Percentiles rank a stretch among this genome's conserved stretches.
phyloP scores from a whole-genome alignment of 2,797 vertebrate genomes.

The Adrianichthys oophorus region DNA sequence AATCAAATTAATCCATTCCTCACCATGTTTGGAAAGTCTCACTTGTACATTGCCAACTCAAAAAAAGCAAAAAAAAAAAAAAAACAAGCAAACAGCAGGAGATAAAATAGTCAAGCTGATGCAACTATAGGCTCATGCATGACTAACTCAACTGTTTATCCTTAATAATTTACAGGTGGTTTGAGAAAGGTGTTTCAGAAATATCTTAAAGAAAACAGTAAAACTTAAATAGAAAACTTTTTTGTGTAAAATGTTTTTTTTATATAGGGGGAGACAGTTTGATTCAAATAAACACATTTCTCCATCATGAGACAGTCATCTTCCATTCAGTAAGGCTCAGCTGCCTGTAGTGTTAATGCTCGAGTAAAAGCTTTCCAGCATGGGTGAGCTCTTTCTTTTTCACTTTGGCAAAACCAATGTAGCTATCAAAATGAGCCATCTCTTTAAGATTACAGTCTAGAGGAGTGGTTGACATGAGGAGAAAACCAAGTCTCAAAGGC shows the following conservation, averaged over 20 bases:
- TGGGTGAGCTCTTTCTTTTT: conserved; percentile 19
- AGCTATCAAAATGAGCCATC: conserved; percentile 16
- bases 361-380: conserved; percentile 8
- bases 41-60: conserved; percentile 49
- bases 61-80: conserved; percentile 26
- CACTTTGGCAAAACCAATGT: conserved; percentile 9
- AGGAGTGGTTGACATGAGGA: conserved; percentile 33
- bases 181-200: background rate
- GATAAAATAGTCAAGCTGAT: conserved; percentile 17
- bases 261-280: conserved; percentile 4
- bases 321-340: conserved; percentile 2
- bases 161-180: conserved; percentile 30
- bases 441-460: conserved; percentile 32
- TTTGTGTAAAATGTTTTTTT: conserved; percentile 1
- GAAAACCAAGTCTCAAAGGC: conserved; percentile 13
- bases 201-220: too few relatives aligned
- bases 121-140: conserved; percentile 27
- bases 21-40: conserved; percentile 29
- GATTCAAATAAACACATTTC: conserved; percentile 17
- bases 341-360: conserved; percentile 6
- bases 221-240: too few relatives aligned
- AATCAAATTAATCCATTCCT: conserved; percentile 68
- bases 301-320: background rate
- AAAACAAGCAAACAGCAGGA: conserved; percentile 31
- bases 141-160: conserved; percentile 38